Percentiles rank a stretch among this genome's conserved stretches.
These are phyloP conservation scores for Caranx ignobilis DNA, from an alignment of 2,113 vertebrate species.

Conservation along the genomic window DNA sequence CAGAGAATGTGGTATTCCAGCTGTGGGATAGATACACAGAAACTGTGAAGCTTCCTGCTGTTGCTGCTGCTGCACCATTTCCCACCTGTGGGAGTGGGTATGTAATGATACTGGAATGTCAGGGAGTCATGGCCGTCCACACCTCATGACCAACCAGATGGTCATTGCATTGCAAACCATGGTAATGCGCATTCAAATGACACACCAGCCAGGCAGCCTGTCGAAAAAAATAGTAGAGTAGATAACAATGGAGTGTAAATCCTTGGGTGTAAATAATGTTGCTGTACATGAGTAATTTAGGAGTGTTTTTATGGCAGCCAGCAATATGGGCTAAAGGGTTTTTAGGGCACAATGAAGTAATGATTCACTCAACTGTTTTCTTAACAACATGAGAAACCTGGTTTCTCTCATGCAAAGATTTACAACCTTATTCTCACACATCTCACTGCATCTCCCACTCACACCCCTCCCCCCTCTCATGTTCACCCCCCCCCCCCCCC, in stretches of 20 bases:
- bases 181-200: conserved; percentile 35
- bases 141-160: conserved; percentile 9
- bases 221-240: conserved; percentile 15
- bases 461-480: conserved; percentile 61
- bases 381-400: conserved; percentile 42
- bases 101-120: conserved; percentile 61
- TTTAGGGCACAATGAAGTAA: neutral
- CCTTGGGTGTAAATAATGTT: neutral
- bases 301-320: conserved; percentile 26
- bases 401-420: conserved; percentile 73
- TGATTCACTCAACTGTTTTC: conserved; percentile 33
- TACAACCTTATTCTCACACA: conserved; percentile 72
- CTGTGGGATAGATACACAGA: conserved; percentile 71
- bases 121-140: conserved; percentile 54
- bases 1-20: conserved; percentile 61
- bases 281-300: conserved; percentile 12
- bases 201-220: conserved; percentile 18
- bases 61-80: conserved; percentile 31
- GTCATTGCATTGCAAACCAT: neutral
- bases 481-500: conserved; percentile 37
- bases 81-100: conserved; percentile 75
- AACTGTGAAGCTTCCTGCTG: conserved; percentile 46
- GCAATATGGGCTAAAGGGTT: neutral
- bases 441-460: conserved; percentile 65
- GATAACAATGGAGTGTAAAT: conserved; percentile 40